These are phyloP conservation scores for Halcyon senegalensis DNA, from an alignment of 2,113 vertebrate species.

Conservation along the genomic window DNA sequence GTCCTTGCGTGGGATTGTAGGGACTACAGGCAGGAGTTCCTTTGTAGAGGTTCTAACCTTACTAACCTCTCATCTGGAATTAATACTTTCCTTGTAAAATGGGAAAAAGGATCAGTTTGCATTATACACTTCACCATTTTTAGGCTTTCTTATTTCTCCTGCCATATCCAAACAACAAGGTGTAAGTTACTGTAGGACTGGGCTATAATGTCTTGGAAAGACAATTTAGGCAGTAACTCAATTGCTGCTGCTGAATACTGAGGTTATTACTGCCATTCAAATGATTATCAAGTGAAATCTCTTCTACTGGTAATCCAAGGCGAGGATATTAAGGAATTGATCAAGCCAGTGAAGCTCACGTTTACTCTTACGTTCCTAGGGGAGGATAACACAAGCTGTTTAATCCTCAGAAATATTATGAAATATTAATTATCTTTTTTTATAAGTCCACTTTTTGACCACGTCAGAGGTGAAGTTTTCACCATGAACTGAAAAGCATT, in stretches of 20 bases:
- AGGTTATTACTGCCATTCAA: neutral
- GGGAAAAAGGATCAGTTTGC: neutral
- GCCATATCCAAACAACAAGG: neutral
- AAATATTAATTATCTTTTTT: neutral
- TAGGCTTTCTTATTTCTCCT: neutral
- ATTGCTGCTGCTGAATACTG: neutral
- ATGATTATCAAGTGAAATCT: neutral
- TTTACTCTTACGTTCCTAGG: neutral
- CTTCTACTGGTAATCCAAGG: neutral
- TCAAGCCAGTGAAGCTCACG: neutral
- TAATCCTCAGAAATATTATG: neutral
- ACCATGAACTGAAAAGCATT: neutral
- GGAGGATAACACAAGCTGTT: neutral
- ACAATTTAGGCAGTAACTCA: neutral
- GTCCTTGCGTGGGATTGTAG: too few relatives aligned
- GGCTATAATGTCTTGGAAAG: neutral
- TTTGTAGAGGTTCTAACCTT: neutral
- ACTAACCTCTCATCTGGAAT: neutral
- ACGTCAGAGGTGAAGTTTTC: neutral
- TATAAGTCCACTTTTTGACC: neutral
- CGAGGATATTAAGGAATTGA: neutral
- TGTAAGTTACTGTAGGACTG: neutral
- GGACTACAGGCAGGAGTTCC: neutral
- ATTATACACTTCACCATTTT: neutral
- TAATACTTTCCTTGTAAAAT: neutral